Base-by-base conservation (phyloP, 2,113 vertebrate species). In the Speoplatyrhinus poulsoni region DNA sequence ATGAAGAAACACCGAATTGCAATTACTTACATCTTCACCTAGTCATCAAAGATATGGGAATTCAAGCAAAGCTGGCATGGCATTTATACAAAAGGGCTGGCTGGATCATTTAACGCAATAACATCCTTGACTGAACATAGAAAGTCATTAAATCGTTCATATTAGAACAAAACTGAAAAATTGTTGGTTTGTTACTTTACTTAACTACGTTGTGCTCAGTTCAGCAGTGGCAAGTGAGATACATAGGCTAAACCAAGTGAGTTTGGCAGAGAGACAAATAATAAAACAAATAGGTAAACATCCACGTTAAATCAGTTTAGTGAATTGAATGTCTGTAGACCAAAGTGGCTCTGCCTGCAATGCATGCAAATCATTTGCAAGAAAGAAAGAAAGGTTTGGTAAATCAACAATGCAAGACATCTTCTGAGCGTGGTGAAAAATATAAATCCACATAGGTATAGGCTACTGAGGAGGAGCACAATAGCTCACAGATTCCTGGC, bases 31-130 rank as follows among this genome's bases (percentile, higher is more conserved):
- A 58, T 72, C 63, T 77, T 57, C 70, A 76, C 16, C 49, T 52
- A 70, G 46, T 41, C 48, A 60, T 47, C 47, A 64, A 78, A 81
- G 56, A 75, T 62, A 63, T 65, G 63, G 26, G 80, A 65, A 79
- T 85, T 86, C 82, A 81, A 79, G 83, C 69, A 72, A 82, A 77
- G 70, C 77, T 63, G 46, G 50, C n/a, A 26, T 70, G 60, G 53
- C 68, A 69, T 54, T 69, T 67, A 85, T 69, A 80, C 46, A 87
- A 85, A 83, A 66, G 33, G 70, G 69, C 46, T 17, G 33, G 50
- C 58, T 60, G 72, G 82, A 77, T 84, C 75, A 88, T 87, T 86
- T 84, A 83, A 82, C 60, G 79, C 78, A 82, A 87, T 87, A 85
- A 86, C 69, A 77, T 70, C 71, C 79, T 63, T 74, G 81, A 72